A percentile compares a stretch with the other conserved stretches of the same genome.
Evolutionary conservation across 23 tunicate genomes (phyloP).

Genomic region (Ciona savignyi): DNA sequence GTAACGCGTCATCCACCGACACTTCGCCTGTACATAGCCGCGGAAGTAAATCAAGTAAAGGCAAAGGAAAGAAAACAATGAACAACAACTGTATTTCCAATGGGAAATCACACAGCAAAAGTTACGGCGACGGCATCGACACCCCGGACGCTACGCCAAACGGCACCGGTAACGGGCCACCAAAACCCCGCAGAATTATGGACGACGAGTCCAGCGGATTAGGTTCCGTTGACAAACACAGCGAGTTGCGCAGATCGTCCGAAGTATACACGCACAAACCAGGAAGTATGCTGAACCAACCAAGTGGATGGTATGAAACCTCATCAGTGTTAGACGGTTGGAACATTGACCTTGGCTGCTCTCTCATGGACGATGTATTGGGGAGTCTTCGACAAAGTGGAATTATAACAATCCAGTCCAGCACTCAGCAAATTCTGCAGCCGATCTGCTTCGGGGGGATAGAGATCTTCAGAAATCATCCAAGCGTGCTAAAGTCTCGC

Average conservation of each 20-base stretch:
- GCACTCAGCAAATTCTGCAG: too few species aligned
- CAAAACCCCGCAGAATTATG: slow-evolving; percentile 51
- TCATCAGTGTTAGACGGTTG: slow-evolving; percentile 54
- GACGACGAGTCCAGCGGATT: not conserved
- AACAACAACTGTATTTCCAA: slow-evolving; percentile 25
- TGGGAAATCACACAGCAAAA: slow-evolving; percentile 22
- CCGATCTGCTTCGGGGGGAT: too few species aligned
- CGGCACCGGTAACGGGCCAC: slow-evolving; percentile 31
- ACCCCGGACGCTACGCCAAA: slow-evolving; percentile 17
- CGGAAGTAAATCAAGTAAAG: not conserved
- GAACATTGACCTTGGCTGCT: slow-evolving; percentile 73
- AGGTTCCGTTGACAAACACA: slow-evolving; percentile 9
- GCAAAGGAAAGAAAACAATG: slow-evolving; percentile 9
- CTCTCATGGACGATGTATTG: slow-evolving; percentile 86
- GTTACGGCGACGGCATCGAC: not conserved
- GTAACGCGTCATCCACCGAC: slow-evolving; percentile 14
- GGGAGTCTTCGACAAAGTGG: slow-evolving; percentile 64
- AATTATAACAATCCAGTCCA: slow-evolving; percentile 7
- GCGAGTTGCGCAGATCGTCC: slow-evolving; percentile 21
- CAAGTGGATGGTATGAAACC: slow-evolving; percentile 16
- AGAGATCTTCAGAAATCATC: too few species aligned
- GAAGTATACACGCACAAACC: slow-evolving; percentile 29
- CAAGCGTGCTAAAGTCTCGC: too few species aligned
- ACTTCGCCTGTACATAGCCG: not conserved
- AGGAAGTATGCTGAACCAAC: not conserved